Conservation (phyloP, 1,140 invertebrate species). For the Phocides pigmalion region DNA sequence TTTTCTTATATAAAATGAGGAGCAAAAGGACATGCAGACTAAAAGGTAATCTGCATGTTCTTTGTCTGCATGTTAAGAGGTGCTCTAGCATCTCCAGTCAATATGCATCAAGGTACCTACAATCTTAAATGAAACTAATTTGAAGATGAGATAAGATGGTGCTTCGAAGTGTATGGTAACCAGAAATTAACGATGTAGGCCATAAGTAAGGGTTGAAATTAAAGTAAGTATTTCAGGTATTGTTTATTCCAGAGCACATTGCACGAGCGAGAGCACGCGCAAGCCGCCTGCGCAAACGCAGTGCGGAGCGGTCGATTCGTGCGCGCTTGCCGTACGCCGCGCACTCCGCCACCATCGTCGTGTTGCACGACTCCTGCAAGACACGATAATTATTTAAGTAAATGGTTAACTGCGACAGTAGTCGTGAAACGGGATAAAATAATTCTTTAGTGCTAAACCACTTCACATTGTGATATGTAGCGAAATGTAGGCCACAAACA, state of each 20-base stretch:
- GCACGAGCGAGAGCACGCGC: constrained; percentile 50
- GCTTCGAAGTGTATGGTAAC: too few relatives aligned
- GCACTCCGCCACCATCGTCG: constrained; percentile 68
- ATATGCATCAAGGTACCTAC: too few relatives aligned
- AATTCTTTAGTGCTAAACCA: neutral
- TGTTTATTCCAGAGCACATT: constrained; percentile 62
- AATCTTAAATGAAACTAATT: too few relatives aligned
- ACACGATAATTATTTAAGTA: neutral
- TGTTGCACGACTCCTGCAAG: constrained; percentile 72
- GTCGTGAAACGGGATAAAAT: neutral
- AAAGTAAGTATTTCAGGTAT: constrained; percentile 40
- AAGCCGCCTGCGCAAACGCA: constrained; percentile 54
- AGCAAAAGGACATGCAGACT: too few relatives aligned
- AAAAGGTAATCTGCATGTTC: too few relatives aligned
- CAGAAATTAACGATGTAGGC: too few relatives aligned
- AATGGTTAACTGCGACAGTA: neutral
- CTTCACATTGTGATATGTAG: too few relatives aligned
- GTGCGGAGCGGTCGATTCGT: constrained; percentile 61
- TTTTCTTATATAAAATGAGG: too few relatives aligned
- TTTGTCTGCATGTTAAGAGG: too few relatives aligned
- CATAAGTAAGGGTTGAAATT: constrained; percentile 22
- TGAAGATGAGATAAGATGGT: too few relatives aligned
- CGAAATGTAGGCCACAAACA: too few relatives aligned
- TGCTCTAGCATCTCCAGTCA: too few relatives aligned
- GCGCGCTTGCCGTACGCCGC: constrained; percentile 55